A percentile compares a stretch with the other conserved stretches of the same genome.
phyloP scores from a whole-genome alignment of 1,140 invertebrate species.

The Elysia chlorotica region DNA sequence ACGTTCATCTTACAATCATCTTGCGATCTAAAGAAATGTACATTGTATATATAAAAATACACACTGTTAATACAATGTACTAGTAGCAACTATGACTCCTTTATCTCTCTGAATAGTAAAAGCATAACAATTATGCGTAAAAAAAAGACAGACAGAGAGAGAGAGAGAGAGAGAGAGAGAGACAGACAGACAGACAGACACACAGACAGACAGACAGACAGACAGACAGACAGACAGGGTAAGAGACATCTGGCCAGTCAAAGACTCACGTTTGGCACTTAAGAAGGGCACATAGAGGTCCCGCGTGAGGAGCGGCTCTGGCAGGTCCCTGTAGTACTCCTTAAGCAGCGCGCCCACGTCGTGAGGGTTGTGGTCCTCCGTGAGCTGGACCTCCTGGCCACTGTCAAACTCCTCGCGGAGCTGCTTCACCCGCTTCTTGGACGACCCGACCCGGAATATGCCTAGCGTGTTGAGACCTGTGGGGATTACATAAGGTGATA shows the following conservation, averaged over 20 bases:
- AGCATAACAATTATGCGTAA: no score
- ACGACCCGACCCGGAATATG: constrained; percentile 87
- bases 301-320: constrained; percentile 87
- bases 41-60: background rate
- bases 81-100: no score
- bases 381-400: constrained; percentile 77
- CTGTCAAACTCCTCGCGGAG: constrained; percentile 88
- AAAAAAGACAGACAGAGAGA: constrained; percentile 9
- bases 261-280: constrained; percentile 80
- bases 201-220: background rate
- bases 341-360: constrained; percentile 92
- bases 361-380: constrained; percentile 83
- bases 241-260: no score
- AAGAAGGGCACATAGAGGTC: constrained; percentile 88
- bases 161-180: background rate
- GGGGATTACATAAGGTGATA: constrained; percentile 9
- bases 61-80: background rate
- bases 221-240: background rate
- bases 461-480: constrained; percentile 76
- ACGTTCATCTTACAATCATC: background rate
- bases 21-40: background rate
- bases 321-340: constrained; percentile 90
- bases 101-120: no score
- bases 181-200: constrained; percentile 4
- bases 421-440: constrained; percentile 89